Evolutionary conservation across 2,888 invertebrate genomes (phyloP).

Genomic region (Amphipyra berbera): DNA sequence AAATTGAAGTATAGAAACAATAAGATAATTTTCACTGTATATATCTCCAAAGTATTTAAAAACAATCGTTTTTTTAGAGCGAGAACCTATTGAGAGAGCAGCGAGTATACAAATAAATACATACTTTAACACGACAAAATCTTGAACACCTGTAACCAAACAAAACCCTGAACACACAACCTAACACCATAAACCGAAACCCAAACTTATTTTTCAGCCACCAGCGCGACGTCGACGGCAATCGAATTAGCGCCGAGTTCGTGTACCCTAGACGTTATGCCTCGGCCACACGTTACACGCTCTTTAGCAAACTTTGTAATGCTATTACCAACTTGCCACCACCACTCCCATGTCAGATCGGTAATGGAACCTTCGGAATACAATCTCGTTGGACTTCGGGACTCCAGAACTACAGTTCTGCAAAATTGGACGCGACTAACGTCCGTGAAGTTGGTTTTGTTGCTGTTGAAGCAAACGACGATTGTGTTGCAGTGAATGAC

Average conservation of each 20-base stretch:
- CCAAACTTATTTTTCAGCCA: conserved; percentile 60
- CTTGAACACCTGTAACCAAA: conserved; percentile 1
- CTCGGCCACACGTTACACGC: conserved; percentile 74
- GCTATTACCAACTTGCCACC: conserved; percentile 71
- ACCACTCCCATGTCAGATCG: conserved; percentile 56
- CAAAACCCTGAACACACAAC: conserved; percentile 25
- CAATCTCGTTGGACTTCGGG: conserved; percentile 64
- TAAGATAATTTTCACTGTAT: too few relatives aligned
- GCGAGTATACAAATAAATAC: not conserved
- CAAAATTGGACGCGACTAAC: conserved; percentile 57
- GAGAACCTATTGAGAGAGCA: too few relatives aligned
- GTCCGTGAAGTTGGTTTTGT: conserved; percentile 41
- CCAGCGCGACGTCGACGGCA: conserved; percentile 56
- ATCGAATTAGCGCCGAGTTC: conserved; percentile 64
- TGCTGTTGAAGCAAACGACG: not conserved
- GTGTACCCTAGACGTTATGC: conserved; percentile 67
- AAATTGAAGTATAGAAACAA: too few relatives aligned
- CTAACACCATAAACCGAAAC: conserved; percentile 47
- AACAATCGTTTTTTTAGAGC: too few relatives aligned
- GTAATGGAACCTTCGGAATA: conserved; percentile 64
- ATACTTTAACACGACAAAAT: not conserved
- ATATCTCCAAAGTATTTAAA: too few relatives aligned
- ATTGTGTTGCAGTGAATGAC: not conserved
- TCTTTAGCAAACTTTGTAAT: conserved; percentile 77
- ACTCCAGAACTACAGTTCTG: conserved; percentile 50